A percentile compares a stretch with the other conserved stretches of the same genome.
phyloP scores from a whole-genome alignment of 2,888 invertebrate species.

The Lamproptera curius region DNA sequence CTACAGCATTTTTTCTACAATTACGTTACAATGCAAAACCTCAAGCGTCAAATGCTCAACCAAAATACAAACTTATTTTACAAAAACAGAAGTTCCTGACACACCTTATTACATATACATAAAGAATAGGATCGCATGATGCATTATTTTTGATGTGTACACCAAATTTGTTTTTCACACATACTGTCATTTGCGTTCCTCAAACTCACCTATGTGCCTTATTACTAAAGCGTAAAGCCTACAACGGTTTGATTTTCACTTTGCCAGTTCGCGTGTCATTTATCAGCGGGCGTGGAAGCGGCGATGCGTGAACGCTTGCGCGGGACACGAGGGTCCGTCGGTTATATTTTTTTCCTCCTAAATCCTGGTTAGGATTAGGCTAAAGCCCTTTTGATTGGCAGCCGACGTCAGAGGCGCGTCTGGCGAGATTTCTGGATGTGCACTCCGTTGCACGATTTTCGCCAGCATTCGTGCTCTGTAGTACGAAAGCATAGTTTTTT shows the following conservation, averaged over 20 bases:
- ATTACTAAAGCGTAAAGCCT: conserved; percentile 22
- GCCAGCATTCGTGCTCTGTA: conserved; percentile 31
- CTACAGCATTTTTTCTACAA: conserved; percentile 57
- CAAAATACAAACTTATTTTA: conserved; percentile 23
- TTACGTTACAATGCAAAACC: conserved; percentile 71
- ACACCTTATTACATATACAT: conserved; percentile 1
- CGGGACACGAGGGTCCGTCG: conserved; percentile 63
- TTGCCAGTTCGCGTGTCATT: conserved; percentile 17
- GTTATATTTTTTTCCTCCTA: conserved; percentile 67
- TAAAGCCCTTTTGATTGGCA: conserved; percentile 76
- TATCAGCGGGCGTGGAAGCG: conserved; percentile 41
- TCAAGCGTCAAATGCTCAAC: conserved; percentile 68
- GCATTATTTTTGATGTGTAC: conserved; percentile 1
- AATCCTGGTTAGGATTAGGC: conserved; percentile 74
- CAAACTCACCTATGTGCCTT: neutral
- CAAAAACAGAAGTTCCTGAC: neutral
- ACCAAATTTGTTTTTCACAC: conserved; percentile 1
- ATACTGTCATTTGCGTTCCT: neutral
- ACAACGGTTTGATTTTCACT: conserved; percentile 24
- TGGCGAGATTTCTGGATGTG: conserved; percentile 39
- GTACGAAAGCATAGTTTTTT: no score
- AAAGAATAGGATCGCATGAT: conserved; percentile 13
- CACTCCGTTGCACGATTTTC: conserved; percentile 35
- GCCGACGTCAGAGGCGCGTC: conserved; percentile 70
- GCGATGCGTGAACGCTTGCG: conserved; percentile 71